Conservation (phyloP, 2,797 vertebrate species). For the Arnoldichthys spilopterus region DNA sequence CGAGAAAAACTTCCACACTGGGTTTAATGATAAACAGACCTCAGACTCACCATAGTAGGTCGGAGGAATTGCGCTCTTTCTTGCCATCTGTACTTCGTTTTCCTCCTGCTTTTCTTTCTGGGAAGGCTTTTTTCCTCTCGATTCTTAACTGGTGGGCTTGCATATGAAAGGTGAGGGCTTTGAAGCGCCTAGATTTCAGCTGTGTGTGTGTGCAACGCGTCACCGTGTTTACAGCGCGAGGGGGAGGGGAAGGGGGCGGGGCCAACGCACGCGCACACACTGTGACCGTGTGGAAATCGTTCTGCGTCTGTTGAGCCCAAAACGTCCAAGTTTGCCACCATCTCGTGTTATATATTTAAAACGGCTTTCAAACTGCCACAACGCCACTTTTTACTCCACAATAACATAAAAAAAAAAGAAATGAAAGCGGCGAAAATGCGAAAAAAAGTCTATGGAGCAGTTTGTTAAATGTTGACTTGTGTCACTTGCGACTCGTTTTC, state of each 20-base stretch:
- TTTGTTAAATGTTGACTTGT: too few species aligned
- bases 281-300: too few species aligned
- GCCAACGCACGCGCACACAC: background rate
- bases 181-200: background rate
- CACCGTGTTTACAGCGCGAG: conserved; percentile 13
- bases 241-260: conserved; percentile 10
- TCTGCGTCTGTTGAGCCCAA: too few species aligned
- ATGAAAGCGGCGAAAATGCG: too few species aligned
- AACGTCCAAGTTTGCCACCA: too few species aligned
- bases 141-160: background rate
- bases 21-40: background rate
- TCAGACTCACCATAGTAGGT: background rate
- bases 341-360: too few species aligned
- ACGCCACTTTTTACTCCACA: too few species aligned
- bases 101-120: background rate
- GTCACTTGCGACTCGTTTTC: too few species aligned
- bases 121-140: background rate
- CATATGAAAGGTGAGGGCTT: background rate
- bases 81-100: background rate
- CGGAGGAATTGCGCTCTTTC: background rate
- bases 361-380: too few species aligned
- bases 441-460: too few species aligned
- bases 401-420: too few species aligned
- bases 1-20: background rate
- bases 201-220: conserved; percentile 1